A percentile compares a stretch with the other conserved stretches of the same genome.
These are phyloP conservation scores for Mesoclemmys tuberculata DNA, from an alignment of 2,113 vertebrate genomes.

Conservation along the genomic window DNA sequence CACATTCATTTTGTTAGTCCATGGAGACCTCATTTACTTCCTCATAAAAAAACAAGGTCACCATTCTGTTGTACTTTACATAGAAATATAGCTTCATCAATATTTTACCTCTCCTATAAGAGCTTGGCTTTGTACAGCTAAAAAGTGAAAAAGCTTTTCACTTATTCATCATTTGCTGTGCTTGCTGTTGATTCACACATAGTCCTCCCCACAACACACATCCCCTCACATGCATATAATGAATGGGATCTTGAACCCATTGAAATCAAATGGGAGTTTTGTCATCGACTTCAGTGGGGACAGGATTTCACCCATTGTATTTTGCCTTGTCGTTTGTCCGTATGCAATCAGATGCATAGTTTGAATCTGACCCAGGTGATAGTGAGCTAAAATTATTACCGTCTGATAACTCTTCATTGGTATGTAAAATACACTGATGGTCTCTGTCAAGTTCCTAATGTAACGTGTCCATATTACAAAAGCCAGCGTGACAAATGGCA, in stretches of 20 bases:
- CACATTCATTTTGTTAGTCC: background rate
- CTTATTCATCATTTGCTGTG: background rate
- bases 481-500: background rate
- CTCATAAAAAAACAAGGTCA: background rate
- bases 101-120: background rate
- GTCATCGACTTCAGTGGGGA: background rate
- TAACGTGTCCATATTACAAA: background rate
- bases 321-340: background rate
- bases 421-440: background rate
- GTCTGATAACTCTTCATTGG: background rate
- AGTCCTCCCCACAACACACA: background rate
- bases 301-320: background rate
- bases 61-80: background rate
- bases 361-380: background rate
- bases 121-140: background rate
- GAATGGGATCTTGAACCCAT: background rate
- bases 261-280: background rate
- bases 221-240: background rate
- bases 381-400: background rate
- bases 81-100: background rate
- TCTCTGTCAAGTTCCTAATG: background rate
- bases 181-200: background rate
- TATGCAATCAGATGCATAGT: background rate
- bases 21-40: background rate
- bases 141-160: background rate